Conservation (phyloP, 2,797 vertebrate species). For the Megaceryle alcyon region DNA sequence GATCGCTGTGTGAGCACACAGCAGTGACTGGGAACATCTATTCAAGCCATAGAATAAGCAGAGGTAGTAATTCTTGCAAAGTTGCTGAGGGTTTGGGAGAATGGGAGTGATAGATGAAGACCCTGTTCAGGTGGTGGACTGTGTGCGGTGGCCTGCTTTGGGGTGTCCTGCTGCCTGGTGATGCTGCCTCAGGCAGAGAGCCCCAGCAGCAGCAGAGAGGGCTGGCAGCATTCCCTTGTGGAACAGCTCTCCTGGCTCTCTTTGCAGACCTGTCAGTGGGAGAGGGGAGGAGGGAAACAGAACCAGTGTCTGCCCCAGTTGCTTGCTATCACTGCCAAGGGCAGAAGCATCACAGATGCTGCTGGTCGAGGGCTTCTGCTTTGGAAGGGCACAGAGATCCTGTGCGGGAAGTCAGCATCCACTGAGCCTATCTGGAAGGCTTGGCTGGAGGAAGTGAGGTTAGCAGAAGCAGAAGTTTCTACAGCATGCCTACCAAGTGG, state of each 20-base stretch:
- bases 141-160: not conserved
- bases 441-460: constrained; percentile 23
- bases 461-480: constrained; percentile 43
- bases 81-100: not conserved
- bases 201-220: not conserved
- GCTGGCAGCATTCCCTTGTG: not conserved
- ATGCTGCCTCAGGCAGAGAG: not conserved
- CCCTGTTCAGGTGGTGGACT: not conserved
- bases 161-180: not conserved
- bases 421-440: not conserved
- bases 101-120: not conserved
- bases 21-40: not conserved
- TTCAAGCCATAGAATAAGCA: not conserved
- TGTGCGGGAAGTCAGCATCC: not conserved
- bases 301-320: fast-evolving
- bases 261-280: not conserved
- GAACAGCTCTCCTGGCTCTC: not conserved
- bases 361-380: not conserved
- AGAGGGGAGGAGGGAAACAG: not conserved
- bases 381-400: constrained; percentile 13
- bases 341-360: constrained; percentile 16
- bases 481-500: not conserved
- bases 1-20: not conserved
- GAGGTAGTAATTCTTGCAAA: not conserved
- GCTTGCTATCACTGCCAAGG: not conserved